Evolutionary conservation across 2,113 vertebrate species (phyloP).

Genomic region (human): DNA sequence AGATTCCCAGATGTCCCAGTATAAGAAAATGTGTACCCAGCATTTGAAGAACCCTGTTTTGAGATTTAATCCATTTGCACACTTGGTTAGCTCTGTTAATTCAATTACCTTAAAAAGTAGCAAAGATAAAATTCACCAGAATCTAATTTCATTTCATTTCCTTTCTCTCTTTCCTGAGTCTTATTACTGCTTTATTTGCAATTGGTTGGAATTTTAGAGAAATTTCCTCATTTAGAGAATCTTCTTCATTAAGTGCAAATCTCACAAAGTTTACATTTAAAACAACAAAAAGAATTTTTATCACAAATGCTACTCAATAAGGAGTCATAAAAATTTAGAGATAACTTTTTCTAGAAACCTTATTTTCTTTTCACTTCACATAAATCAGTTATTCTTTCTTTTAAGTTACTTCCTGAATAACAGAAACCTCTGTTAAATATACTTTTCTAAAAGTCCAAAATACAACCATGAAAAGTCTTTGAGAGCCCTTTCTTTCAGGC

Average conservation of each 20-base stretch:
- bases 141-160: background rate
- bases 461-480: background rate
- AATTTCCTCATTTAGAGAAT: background rate
- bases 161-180: background rate
- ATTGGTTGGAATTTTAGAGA: background rate
- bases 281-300: constrained; percentile 16
- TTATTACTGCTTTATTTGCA: background rate
- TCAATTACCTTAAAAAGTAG: constrained; percentile 38
- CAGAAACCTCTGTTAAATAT: background rate
- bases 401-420: background rate
- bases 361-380: background rate
- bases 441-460: background rate
- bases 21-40: background rate
- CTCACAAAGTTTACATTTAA: constrained; percentile 23
- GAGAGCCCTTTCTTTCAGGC: background rate
- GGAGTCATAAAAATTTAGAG: background rate
- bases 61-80: background rate
- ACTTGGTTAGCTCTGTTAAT: accelerated
- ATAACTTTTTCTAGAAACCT: background rate
- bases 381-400: background rate
- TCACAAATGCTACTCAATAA: background rate
- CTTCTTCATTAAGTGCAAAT: constrained; percentile 40
- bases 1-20: background rate
- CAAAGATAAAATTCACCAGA: background rate
- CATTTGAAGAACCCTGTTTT: background rate